Conservation (phyloP, 2,113 vertebrate species). For the Gasterosteus nipponicus region DNA sequence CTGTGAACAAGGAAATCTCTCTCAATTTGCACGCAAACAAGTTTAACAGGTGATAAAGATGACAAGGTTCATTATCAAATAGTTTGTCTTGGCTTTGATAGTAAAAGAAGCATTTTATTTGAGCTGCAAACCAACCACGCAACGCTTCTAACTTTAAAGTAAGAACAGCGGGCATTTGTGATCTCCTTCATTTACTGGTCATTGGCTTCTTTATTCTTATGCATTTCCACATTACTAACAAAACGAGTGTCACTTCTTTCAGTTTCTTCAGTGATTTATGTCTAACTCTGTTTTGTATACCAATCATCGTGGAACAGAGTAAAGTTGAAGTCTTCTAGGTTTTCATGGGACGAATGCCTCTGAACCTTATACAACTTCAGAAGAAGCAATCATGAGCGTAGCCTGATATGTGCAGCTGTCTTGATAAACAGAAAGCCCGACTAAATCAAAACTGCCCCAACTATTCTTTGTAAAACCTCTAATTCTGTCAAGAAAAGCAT, state of each 20-base stretch:
- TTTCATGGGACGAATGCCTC: slow-evolving; percentile 10
- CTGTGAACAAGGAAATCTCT: background rate
- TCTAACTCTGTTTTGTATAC: background rate
- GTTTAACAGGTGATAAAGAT: background rate
- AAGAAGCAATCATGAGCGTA: slow-evolving; percentile 11
- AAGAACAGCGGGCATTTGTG: background rate
- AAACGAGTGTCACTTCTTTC: background rate
- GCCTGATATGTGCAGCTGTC: slow-evolving; percentile 37
- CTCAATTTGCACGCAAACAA: background rate
- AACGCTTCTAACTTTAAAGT: background rate
- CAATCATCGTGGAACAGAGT: background rate
- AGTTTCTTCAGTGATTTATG: background rate
- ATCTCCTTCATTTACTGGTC: background rate
- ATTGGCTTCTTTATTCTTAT: background rate
- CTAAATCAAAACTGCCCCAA: background rate
- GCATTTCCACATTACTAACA: background rate
- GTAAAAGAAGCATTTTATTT: background rate
- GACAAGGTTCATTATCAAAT: background rate
- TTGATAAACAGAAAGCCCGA: slow-evolving; percentile 6
- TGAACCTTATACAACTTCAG: slow-evolving; percentile 29
- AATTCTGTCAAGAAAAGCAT: background rate
- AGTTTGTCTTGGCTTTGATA: slow-evolving; percentile 20
- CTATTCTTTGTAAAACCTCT: background rate
- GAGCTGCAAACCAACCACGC: background rate
- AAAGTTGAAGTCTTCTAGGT: background rate